These are phyloP conservation scores for Vannuccia rotundouncinata DNA, from an alignment of 2,888 invertebrate species.

Conservation along the genomic window DNA sequence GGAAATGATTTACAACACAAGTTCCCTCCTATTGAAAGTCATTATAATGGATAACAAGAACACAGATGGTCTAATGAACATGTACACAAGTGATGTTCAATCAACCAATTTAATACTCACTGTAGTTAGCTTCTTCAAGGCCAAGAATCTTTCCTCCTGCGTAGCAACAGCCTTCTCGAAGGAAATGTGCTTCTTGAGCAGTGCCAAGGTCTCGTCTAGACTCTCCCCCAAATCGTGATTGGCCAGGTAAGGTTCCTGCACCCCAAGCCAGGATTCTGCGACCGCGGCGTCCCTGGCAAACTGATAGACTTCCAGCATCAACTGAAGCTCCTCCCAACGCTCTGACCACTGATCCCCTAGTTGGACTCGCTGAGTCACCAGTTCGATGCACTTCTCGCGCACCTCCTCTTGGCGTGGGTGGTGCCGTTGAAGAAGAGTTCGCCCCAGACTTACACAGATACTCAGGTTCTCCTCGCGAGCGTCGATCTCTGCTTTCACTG, in stretches of 20 bases:
- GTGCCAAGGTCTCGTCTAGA: slow-evolving; percentile 59
- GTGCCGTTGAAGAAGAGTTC: slow-evolving; percentile 77
- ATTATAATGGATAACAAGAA: no score
- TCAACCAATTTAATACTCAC: slow-evolving; percentile 1
- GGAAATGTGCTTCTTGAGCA: slow-evolving; percentile 99
- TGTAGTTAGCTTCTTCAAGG: slow-evolving; percentile 91
- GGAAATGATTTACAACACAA: no score
- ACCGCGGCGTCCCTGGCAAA: slow-evolving; percentile 99
- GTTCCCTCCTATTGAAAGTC: no score
- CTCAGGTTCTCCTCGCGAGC: slow-evolving; percentile 95
- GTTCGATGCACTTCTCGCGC: slow-evolving; percentile 67
- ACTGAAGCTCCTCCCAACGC: slow-evolving; percentile 97
- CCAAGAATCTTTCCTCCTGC: slow-evolving; percentile 96
- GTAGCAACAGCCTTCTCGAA: slow-evolving; percentile 98
- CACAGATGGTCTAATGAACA: background rate
- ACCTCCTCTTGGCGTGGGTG: slow-evolving; percentile 80
- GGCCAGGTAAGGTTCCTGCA: slow-evolving; percentile 96
- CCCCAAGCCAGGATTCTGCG: slow-evolving; percentile 96
- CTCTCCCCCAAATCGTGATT: slow-evolving; percentile 76
- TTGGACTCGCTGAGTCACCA: slow-evolving; percentile 67
- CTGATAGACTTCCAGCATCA: slow-evolving; percentile 90
- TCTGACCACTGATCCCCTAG: slow-evolving; percentile 95
- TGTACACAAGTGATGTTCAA: background rate
- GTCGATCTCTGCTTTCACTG: slow-evolving; percentile 95
- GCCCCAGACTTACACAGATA: slow-evolving; percentile 86